These are phyloP conservation scores for Chrysolina americana DNA, from an alignment of 2,888 invertebrate species.

Conservation along the genomic window DNA sequence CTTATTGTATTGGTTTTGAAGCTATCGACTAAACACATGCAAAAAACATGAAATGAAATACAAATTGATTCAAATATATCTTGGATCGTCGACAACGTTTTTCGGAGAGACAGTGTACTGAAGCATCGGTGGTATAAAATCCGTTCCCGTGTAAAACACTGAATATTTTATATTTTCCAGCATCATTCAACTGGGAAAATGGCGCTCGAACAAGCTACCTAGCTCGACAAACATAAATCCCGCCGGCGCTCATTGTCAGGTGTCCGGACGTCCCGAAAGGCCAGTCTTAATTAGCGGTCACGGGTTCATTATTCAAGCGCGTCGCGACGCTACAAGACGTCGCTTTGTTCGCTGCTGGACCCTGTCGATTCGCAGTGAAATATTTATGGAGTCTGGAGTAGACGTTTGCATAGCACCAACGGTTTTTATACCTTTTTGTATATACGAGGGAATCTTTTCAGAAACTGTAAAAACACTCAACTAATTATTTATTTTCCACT, in stretches of 20 bases:
- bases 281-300: slow-evolving; percentile 69
- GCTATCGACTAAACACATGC: too few species aligned
- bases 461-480: too few species aligned
- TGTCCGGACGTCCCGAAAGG: slow-evolving; percentile 66
- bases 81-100: too few species aligned
- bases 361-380: slow-evolving; percentile 67
- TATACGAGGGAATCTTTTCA: background rate
- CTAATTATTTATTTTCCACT: too few species aligned
- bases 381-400: slow-evolving; percentile 62
- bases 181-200: slow-evolving; percentile 4
- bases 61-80: too few species aligned
- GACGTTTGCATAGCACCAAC: background rate
- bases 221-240: slow-evolving; percentile 62
- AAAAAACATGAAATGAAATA: too few species aligned
- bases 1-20: too few species aligned
- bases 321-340: slow-evolving; percentile 63
- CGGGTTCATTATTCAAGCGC: slow-evolving; percentile 67
- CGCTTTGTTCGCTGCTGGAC: slow-evolving; percentile 65
- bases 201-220: slow-evolving; percentile 19
- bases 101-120: too few species aligned
- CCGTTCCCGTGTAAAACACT: background rate
- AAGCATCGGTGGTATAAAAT: too few species aligned
- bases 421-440: background rate
- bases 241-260: slow-evolving; percentile 66
- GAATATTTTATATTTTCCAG: background rate